Evolutionary conservation across 2,797 vertebrate species (phyloP).

Genomic region (Epinephelus coioides): DNA sequence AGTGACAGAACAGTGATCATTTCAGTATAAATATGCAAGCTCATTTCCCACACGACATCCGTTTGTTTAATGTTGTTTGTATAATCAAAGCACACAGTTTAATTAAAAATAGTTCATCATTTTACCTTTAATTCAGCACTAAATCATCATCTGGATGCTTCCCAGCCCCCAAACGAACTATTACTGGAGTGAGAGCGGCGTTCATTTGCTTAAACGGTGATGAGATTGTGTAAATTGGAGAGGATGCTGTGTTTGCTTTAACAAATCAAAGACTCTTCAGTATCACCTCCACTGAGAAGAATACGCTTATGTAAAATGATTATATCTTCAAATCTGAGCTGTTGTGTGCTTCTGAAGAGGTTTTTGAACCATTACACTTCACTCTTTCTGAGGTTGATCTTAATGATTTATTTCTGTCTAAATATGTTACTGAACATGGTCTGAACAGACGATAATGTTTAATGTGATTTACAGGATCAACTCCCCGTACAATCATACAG

Average conservation of each 20-base stretch:
- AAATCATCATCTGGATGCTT: conserved; percentile 26
- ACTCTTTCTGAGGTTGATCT: not conserved
- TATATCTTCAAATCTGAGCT: not conserved
- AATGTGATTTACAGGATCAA: conserved; percentile 37
- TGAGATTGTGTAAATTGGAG: not conserved
- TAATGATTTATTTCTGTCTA: conserved; percentile 2
- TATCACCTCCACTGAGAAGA: conserved; percentile 1
- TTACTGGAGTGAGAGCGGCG: not conserved
- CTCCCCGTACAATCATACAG: conserved; percentile 19
- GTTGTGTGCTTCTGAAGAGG: not conserved
- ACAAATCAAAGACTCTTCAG: conserved; percentile 15
- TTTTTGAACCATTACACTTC: not conserved
- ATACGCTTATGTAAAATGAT: not conserved
- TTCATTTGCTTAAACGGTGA: conserved; percentile 15
- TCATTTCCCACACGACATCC: not conserved
- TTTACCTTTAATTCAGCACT: conserved; percentile 1
- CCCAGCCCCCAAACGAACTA: conserved; percentile 14
- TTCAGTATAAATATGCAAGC: not conserved
- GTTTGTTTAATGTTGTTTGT: conserved; percentile 22
- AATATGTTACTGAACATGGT: not conserved
- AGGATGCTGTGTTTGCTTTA: conserved; percentile 17
- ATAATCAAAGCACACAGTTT: conserved; percentile 2
- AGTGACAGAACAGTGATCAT: not conserved
- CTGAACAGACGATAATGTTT: conserved; percentile 6
- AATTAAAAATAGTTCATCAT: conserved; percentile 17